Evolutionary conservation across 2,797 vertebrate species (phyloP), one percentile per base, ranked within the genome.

Genomic region (Rhadinocentrus ornatus): DNA sequence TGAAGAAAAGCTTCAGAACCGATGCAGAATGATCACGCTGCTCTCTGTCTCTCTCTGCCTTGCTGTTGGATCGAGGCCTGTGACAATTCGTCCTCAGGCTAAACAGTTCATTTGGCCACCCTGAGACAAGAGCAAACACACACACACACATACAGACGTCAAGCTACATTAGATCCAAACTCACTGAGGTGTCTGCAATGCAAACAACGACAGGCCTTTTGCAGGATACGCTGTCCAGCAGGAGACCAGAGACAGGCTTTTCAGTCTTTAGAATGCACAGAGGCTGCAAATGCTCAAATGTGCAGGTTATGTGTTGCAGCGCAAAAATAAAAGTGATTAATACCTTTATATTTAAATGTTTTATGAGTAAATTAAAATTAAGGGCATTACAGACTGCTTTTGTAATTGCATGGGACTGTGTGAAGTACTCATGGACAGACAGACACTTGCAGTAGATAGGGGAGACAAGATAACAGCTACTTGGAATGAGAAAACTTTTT

Each of bases 81-180:
- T 83, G 87, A 86, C 83, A 80, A 86, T 88, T 86, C 88, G 73
- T 92, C 83, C 72, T 92, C 82, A 72, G 83, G 81, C 76, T 81
- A 66, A 84, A 86, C 78, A 70, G 78, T 86, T 90, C 82, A 87
- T 92, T 86, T 83, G 81, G 83, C 88, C 81, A 76, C 57, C 87
- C 87, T 91, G 85, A 82, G 82, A 91, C 75, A 78, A 91, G 81
- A 89, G 79, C 86, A 93, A 90, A 93, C 89, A 93, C 83, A 91
- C 83, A 91, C 82, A 84, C 71, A 85, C 68, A 78, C 62, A 79
- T 5, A 83, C 73, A 84, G 34, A 90, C 52, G 90, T 93, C 92
- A 93, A 77, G 81, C 77, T 75, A 81, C 83, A 92, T 93, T 89
- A 93, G 80, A 87, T 71, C 82, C 75, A 91, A 88, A 90, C 60